Percentiles rank a stretch among this genome's conserved stretches.
These are phyloP conservation scores for Neogale vison DNA, from an alignment of 2,113 vertebrate genomes.

Conservation along the genomic window DNA sequence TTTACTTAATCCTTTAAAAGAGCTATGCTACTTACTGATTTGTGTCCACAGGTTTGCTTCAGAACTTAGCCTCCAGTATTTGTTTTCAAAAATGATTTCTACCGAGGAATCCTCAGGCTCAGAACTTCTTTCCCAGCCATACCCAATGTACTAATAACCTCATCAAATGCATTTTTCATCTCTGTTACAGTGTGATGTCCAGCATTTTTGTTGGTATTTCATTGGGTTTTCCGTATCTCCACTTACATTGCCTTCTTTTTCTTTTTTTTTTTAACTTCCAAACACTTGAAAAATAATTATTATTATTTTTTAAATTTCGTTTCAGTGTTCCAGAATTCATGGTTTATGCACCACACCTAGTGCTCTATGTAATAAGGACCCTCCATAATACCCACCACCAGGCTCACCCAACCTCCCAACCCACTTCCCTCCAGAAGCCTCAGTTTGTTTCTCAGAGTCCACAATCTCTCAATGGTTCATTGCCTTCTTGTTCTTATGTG, in stretches of 20 bases:
- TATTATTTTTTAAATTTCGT: too few relatives aligned
- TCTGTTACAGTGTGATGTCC: background rate
- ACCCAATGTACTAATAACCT: background rate
- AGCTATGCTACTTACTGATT: background rate
- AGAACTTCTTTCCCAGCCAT: background rate
- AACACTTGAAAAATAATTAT: too few relatives aligned
- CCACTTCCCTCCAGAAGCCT: too few relatives aligned
- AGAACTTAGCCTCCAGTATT: background rate
- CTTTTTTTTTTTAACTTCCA: too few relatives aligned
- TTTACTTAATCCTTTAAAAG: background rate
- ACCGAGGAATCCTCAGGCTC: background rate
- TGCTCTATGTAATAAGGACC: too few relatives aligned
- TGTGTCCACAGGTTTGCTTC: background rate
- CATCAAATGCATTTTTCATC: background rate
- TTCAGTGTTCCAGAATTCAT: too few relatives aligned
- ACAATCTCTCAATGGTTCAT: too few relatives aligned
- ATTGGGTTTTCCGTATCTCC: background rate
- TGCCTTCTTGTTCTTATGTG: background rate
- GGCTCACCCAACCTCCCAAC: too few relatives aligned
- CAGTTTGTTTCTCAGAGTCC: too few relatives aligned
- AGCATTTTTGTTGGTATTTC: background rate
- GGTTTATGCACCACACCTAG: too few relatives aligned
- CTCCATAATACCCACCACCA: too few relatives aligned
- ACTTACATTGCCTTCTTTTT: background rate
- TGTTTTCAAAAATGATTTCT: background rate